Evolutionary conservation across 2,888 invertebrate species (phyloP), one percentile per base, ranked within the genome.

Genomic region (Crossocerus cetratus): DNA sequence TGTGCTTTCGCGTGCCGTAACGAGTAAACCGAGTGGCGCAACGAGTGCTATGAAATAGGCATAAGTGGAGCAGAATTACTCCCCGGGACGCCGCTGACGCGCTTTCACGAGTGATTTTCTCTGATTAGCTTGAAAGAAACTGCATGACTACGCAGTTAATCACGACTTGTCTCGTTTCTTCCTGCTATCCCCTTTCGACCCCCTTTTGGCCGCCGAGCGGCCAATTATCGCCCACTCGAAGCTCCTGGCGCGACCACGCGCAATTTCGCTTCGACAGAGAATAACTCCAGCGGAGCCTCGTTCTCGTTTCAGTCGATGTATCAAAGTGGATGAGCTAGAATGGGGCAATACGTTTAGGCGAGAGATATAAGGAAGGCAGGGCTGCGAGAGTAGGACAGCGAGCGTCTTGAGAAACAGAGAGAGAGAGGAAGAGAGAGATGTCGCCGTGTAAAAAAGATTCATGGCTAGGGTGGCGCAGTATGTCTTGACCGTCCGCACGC

Each of bases 151-250:
- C 21, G 13, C 65, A 1, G 55, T 16, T 23, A n/a, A 11, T 45
- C 21, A 16, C 69, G 69, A 69, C 65, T 74, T 69, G 56, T 69
- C 63, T 14, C 65, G 65, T 69, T 65, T 59, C 53, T 23, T 16
- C 22, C 21, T 22, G 42, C 32, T 43, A 22, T 43, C 55, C 43
- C 21, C 16, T 43, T 49, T 42, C 61, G 18, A 59, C n/a, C 63
- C 18, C n/a, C 22, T 43, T 21, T 44, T 11, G 16, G 18, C 18
- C 43, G 18, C 3, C 22, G 14, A 16, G 4, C 21, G 22, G 3
- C 18, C n/a, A 11, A 2, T 3, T 14, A 21, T 14, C 23, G 16
- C 44, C 22, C 23, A 32, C 32, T 4, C 32, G 32, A 32, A 32
- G 11, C 2, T 11, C 4, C 8, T 11, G 5, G 32, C 32, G 8